phyloP scores from a whole-genome alignment of 2,797 vertebrate species.

The Acrossocheilus fasciatus region DNA sequence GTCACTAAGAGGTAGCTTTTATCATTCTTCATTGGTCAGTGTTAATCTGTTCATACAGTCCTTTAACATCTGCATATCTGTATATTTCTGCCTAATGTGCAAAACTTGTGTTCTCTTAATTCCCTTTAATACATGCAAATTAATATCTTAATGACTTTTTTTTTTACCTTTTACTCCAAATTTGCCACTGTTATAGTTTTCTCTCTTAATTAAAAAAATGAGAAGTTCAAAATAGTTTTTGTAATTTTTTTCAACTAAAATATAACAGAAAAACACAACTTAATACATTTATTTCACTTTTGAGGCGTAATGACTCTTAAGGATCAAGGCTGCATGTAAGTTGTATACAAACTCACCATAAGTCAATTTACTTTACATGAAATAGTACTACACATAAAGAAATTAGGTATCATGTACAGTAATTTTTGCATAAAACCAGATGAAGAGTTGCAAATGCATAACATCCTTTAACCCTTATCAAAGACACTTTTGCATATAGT shows the following conservation, averaged over 20 bases:
- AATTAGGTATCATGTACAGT: not conserved
- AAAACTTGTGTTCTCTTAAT: not conserved
- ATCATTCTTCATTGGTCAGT: not conserved
- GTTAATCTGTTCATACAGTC: not conserved
- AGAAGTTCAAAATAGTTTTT: not conserved
- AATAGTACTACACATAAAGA: not conserved
- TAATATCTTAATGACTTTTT: not conserved
- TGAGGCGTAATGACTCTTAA: not conserved
- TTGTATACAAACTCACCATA: not conserved
- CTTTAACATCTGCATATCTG: not conserved
- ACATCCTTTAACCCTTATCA: not conserved
- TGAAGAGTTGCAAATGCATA: not conserved
- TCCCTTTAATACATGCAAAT: not conserved
- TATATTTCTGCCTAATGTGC: not conserved
- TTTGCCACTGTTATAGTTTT: not conserved
- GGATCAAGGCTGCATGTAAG: not conserved
- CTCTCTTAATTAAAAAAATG: not conserved
- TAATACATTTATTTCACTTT: not conserved
- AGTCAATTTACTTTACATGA: not conserved
- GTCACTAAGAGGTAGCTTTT: not conserved
- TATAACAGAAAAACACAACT: not conserved
- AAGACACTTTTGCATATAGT: not conserved
- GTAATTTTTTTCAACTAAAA: not conserved
- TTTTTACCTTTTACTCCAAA: not conserved
- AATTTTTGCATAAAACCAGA: not conserved